Base-by-base conservation (phyloP, 1,140 invertebrate genomes). In the Ceratosolen fusciceps region DNA sequence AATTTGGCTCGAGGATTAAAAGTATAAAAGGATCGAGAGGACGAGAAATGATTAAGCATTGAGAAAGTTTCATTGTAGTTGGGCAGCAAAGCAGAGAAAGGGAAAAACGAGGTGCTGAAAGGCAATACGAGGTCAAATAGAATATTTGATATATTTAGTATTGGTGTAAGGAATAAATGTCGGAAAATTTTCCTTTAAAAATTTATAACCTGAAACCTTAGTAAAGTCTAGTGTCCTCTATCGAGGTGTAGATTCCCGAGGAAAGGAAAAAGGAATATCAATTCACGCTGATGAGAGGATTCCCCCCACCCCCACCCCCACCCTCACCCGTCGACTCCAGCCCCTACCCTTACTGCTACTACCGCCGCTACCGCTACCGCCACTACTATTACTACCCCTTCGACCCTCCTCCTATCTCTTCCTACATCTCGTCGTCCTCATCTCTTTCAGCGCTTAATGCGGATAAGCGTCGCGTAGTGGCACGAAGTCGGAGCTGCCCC, bases 221-320 rank as follows among this genome's bases (percentile, higher is more conserved):
- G 2, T 65, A 31, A 0, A 65, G 16, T 37, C 60, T 37, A 65
- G 60, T 65, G 31, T 65, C 31, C 60, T 65, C 31, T 26, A 65
- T 65, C 19, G 60, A 65, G 60, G 58, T 62, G 58, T 62, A 62
- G 58, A 62, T 62, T 62, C 31, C 26, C 58, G 52, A 39, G n/a
- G 49, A 58, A 77, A 62, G 54, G 34, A 80, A 54, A 77, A 80
- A 62, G 73, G 65, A 80, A 76, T 80, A 80, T 80, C 79, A 74
- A 80, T 80, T 80, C 74, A 68, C 34, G 65, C 68, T 80, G 79
- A 77, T 77, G 79, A 80, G 79, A 77, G 67, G 67, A 70, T 73
- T 68, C 73, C 29, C 62, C 21, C 56, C 43, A 0, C 8, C 49
- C 52, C 16, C 10, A 16, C 14, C 29, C 34, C 21, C 62, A 10